Evolutionary conservation across 2,797 vertebrate species (phyloP).

Genomic region (Emydoidea blandingii): DNA sequence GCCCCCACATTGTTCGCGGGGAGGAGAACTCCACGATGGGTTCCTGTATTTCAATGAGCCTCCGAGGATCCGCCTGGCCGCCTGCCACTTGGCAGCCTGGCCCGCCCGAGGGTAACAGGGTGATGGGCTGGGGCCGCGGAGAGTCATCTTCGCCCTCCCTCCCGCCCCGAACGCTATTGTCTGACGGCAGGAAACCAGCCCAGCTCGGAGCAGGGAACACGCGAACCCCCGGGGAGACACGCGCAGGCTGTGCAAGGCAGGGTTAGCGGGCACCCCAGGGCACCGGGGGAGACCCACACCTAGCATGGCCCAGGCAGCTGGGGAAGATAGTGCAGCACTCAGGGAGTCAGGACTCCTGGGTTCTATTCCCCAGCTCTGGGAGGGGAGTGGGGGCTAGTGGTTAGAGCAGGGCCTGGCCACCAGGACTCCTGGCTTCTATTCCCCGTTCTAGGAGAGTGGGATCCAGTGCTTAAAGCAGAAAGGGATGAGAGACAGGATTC

Average conservation of each 20-base stretch:
- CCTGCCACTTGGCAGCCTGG: neutral
- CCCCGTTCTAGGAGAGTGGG: no score
- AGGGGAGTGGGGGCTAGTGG: neutral
- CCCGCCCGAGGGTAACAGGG: neutral
- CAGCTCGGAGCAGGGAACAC: neutral
- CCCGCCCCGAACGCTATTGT: conserved; percentile 48
- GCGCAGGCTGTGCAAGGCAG: neutral
- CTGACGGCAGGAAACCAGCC: neutral
- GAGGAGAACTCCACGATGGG: neutral
- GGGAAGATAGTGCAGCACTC: neutral
- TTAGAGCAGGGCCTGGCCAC: no score
- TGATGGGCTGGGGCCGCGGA: neutral
- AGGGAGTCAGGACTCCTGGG: neutral
- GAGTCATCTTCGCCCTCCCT: neutral
- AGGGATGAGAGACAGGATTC: neutral
- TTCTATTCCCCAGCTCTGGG: neutral
- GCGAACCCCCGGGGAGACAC: neutral
- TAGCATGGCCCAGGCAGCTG: neutral
- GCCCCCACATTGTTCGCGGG: neutral
- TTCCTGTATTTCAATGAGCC: neutral
- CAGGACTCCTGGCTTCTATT: neutral
- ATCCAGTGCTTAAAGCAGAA: no score
- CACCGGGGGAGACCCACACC: neutral
- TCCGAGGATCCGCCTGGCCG: neutral
- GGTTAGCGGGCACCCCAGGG: neutral